These are phyloP conservation scores for Hirtodrosophila trivittata DNA, from an alignment of 2,888 invertebrate genomes.

Conservation along the genomic window DNA sequence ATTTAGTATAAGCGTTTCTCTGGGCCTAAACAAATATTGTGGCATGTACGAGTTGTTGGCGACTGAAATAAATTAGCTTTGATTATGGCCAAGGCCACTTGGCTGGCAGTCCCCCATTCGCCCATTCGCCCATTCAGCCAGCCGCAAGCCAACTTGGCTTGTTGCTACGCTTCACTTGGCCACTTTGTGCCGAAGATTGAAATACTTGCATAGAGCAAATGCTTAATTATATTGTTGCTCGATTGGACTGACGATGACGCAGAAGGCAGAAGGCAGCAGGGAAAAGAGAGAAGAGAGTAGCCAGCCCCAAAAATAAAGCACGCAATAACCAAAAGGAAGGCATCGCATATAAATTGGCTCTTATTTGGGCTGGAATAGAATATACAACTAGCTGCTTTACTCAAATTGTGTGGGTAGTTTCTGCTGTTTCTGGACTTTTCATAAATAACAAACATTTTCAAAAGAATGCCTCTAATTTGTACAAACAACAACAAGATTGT, in stretches of 20 bases:
- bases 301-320: constrained; percentile 10
- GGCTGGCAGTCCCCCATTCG: no score
- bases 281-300: no score
- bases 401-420: neutral
- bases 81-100: constrained; percentile 62
- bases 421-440: no score
- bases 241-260: constrained; percentile 19
- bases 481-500: no score
- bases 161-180: constrained; percentile 23
- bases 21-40: constrained; percentile 55
- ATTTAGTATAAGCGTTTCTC: constrained; percentile 41
- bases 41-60: constrained; percentile 52
- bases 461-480: no score
- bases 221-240: constrained; percentile 67
- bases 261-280: neutral
- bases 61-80: constrained; percentile 76
- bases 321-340: constrained; percentile 30
- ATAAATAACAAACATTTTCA: no score
- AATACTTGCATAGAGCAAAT: constrained; percentile 58
- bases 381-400: neutral
- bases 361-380: neutral
- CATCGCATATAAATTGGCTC: constrained; percentile 32
- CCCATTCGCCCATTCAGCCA: no score
- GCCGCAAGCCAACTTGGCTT: neutral
- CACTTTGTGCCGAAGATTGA: constrained; percentile 54